Conservation (phyloP, 2,113 vertebrate genomes). For the Strix uralensis region DNA sequence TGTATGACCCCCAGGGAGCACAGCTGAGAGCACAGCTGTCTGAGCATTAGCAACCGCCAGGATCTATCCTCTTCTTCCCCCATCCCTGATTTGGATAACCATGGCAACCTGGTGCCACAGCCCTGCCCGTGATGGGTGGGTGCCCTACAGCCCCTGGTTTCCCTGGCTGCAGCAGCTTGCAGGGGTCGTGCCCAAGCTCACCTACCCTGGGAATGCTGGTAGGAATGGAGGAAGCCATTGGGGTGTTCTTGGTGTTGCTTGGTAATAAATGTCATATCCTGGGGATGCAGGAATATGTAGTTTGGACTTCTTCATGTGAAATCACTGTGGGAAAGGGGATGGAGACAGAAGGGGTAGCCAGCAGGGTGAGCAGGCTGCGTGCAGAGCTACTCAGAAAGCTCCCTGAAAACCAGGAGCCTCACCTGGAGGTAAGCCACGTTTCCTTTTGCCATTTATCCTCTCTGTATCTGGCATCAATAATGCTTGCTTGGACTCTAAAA, state of each 20-base stretch:
- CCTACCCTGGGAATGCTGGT: not conserved
- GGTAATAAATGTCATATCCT: not conserved
- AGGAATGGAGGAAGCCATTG: not conserved
- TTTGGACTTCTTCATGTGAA: not conserved
- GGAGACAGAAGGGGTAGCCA: not conserved
- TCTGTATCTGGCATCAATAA: not conserved
- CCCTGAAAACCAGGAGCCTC: not conserved
- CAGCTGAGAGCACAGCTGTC: not conserved
- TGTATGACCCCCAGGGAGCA: not conserved
- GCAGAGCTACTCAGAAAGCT: not conserved
- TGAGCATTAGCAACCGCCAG: rapidly evolving
- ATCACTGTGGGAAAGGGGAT: not conserved
- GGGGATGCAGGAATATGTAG: not conserved
- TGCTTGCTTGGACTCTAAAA: not conserved
- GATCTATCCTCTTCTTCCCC: not conserved
- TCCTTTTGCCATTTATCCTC: not conserved
- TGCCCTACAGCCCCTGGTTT: rapidly evolving
- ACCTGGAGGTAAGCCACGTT: not conserved
- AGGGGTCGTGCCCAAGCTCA: not conserved
- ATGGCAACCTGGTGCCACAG: not conserved
- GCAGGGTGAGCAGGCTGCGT: not conserved
- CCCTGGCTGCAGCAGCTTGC: not conserved
- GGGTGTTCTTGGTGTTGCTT: not conserved
- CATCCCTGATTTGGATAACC: not conserved
- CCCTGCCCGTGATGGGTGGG: rapidly evolving